These are phyloP conservation scores for Mus musculus DNA, from an alignment of 2,113 vertebrate species.

Conservation along the genomic window GRCm39 chr6:137751501-137752000, in stretches of 20 bases:
- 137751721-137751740: slow-evolving; percentile 67
- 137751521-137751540: slow-evolving; percentile 76
- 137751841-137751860: neutral
- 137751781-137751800: slow-evolving; percentile 6
- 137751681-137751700: slow-evolving; percentile 76
- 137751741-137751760: slow-evolving; percentile 65
- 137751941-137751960: neutral
- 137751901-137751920: neutral
- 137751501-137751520: slow-evolving; percentile 58
- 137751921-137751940: neutral
- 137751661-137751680: slow-evolving; percentile 75
- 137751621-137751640: slow-evolving; percentile 79
- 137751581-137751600: slow-evolving; percentile 71
- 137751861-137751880: neutral
- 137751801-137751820: neutral
- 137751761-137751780: slow-evolving; percentile 69
- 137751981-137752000: neutral
- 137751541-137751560: slow-evolving; percentile 76
- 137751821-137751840: slow-evolving; percentile 15
- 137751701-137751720: slow-evolving; percentile 73
- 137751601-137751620: slow-evolving; percentile 73
- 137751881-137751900: neutral
- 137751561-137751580: slow-evolving; percentile 74
- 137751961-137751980: neutral
- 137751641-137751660: slow-evolving; percentile 79